Percentiles rank a stretch among this genome's conserved stretches.
phyloP scores from a whole-genome alignment of 2,888 invertebrate species.

The Serripes groenlandicus region DNA sequence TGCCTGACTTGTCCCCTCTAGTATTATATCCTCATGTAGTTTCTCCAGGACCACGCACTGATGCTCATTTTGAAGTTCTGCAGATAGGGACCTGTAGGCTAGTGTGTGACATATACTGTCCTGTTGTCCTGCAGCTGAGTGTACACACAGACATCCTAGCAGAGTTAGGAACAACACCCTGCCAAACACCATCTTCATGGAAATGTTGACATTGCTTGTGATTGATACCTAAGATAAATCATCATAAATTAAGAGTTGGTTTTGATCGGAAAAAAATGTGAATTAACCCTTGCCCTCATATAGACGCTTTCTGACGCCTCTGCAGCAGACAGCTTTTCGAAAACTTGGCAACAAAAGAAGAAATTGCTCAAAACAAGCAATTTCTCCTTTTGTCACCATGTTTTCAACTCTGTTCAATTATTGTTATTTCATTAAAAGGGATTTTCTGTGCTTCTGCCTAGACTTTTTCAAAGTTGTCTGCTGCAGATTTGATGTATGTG shows the following conservation, averaged over 20 bases:
- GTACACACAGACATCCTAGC: conserved; percentile 21
- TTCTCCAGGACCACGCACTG: conserved; percentile 80
- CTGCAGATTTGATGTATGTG: too few species aligned
- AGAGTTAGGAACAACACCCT: background rate
- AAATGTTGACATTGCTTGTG: background rate
- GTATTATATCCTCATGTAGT: conserved; percentile 70
- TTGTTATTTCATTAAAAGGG: too few species aligned
- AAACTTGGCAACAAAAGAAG: background rate
- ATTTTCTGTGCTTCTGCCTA: too few species aligned
- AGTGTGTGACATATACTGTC: conserved; percentile 71
- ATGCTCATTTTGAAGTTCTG: conserved; percentile 79
- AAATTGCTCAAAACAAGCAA: background rate
- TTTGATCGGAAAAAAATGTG: background rate
- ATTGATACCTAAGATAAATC: background rate
- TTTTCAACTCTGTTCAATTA: too few species aligned
- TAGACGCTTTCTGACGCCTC: background rate
- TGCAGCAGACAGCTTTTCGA: background rate
- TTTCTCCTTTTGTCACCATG: background rate
- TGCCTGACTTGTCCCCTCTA: conserved; percentile 59
- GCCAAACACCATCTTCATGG: background rate
- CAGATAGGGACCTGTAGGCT: conserved; percentile 71
- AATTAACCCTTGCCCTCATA: background rate
- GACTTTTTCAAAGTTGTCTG: too few species aligned
- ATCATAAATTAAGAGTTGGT: background rate
- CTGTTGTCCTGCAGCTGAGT: conserved; percentile 9